Conservation (phyloP, 2,888 invertebrate genomes). For the Athalia circularis region DNA sequence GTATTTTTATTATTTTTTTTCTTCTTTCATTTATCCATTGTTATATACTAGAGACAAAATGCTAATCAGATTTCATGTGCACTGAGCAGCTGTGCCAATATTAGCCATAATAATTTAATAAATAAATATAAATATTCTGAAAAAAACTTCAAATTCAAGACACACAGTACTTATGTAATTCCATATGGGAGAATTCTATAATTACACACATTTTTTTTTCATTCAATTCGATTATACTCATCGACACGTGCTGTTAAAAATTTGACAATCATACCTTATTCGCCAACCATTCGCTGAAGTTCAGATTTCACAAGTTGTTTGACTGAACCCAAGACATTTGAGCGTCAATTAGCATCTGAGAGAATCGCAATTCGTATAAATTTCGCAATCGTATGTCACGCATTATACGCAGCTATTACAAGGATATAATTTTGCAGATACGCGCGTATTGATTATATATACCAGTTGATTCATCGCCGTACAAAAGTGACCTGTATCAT, state of each 20-base stretch:
- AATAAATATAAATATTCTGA: background rate
- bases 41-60: background rate
- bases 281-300: background rate
- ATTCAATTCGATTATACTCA: background rate
- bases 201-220: background rate
- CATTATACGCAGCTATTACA: background rate
- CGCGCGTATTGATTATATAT: too few relatives aligned
- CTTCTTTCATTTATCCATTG: background rate
- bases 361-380: conserved; percentile 9
- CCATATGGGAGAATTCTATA: background rate
- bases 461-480: too few relatives aligned
- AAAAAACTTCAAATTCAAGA: background rate
- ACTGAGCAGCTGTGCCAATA: conserved; percentile 21
- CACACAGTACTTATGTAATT: background rate
- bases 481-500: too few relatives aligned
- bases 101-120: background rate
- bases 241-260: background rate
- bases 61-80: conserved; percentile 22
- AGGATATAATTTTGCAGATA: background rate
- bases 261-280: background rate
- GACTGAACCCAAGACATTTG: background rate
- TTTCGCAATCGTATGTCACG: conserved; percentile 7
- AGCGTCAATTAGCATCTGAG: background rate
- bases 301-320: background rate
- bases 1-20: background rate